Base-by-base conservation (phyloP, 1,140 invertebrate species). In the Heliconius hermathena region DNA sequence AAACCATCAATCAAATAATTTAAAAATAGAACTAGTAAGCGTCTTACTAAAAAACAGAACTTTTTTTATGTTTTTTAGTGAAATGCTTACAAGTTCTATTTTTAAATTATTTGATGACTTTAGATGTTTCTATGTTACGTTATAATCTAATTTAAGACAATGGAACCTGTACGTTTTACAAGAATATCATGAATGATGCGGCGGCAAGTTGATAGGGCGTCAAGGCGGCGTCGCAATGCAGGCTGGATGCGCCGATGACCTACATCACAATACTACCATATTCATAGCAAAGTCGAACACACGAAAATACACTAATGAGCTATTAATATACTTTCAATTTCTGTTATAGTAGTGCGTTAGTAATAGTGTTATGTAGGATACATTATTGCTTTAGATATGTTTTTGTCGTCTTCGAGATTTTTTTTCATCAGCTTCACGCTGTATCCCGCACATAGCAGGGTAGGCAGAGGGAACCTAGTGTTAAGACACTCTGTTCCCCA, bases 211-310 rank as follows among this genome's bases (percentile, higher is more conserved):
- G 29, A 38, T 71, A 71, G 9, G 71, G 33, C 26, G 60, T 38
- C 57, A 41, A 52, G 71, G 71, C 29, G 26, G 71, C 72, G 74
- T 81, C 80, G 82, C 82, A 83, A 75, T 83, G 82, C 82, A 83
- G 82, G 73, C 77, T 74, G 74, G 82, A 83, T 81, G 82, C 74
- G 52, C 80, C 66, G 82, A 79, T 83, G 82, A 83, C 82, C 82
- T 83, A 83, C 76, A 83, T 83, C 77, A 77, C 74, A 77, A 77
- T 77, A 72, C 76, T 79, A 71, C 57, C 41, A 66, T 66, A 66
- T 66, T 1, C 60, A 29, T 66, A 16, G 60, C 16, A 60, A 60
- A 60, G 26, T 29, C 22, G 22, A 66, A 66, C 9, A 71, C 60
- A 41, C n/a, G 70, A 54, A 57, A 75, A 71, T 38, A 49, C 41